Evolutionary conservation across 2,113 vertebrate species (phyloP).

Genomic region (Parotia lawesii): DNA sequence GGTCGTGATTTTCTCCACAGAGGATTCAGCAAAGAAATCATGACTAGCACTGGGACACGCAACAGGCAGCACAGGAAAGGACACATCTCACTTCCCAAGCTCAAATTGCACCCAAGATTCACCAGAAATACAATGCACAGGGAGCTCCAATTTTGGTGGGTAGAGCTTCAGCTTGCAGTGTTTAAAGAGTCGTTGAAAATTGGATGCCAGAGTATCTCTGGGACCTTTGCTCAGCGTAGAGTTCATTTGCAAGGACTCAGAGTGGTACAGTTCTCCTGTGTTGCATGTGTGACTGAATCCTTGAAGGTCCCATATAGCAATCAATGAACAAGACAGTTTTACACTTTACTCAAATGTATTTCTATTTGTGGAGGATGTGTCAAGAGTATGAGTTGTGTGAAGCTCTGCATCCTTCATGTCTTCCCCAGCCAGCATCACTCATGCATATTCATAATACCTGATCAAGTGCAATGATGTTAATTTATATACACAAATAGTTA

Average conservation of each 20-base stretch:
- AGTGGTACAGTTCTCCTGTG: fast-evolving
- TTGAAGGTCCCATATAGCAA: too few species aligned
- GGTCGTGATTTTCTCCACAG: neutral
- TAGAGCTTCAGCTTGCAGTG: neutral
- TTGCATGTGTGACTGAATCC: fast-evolving
- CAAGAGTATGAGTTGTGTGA: neutral
- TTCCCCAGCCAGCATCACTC: neutral
- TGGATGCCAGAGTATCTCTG: neutral
- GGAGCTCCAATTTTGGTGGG: neutral
- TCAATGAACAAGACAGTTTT: neutral
- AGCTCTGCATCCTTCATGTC: neutral
- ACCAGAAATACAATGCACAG: neutral
- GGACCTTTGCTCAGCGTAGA: neutral
- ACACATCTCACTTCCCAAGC: neutral
- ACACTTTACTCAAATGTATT: neutral
- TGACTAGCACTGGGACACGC: neutral
- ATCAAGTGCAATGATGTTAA: neutral
- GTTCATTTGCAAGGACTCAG: neutral
- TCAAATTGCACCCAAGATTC: neutral
- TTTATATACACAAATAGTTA: neutral
- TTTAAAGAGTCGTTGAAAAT: neutral
- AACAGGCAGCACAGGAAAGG: neutral
- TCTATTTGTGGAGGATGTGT: neutral
- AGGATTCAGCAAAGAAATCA: neutral
- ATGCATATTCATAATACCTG: neutral